Evolutionary conservation across 2,797 vertebrate genomes (phyloP).

Genomic region (Glossophaga mutica): DNA sequence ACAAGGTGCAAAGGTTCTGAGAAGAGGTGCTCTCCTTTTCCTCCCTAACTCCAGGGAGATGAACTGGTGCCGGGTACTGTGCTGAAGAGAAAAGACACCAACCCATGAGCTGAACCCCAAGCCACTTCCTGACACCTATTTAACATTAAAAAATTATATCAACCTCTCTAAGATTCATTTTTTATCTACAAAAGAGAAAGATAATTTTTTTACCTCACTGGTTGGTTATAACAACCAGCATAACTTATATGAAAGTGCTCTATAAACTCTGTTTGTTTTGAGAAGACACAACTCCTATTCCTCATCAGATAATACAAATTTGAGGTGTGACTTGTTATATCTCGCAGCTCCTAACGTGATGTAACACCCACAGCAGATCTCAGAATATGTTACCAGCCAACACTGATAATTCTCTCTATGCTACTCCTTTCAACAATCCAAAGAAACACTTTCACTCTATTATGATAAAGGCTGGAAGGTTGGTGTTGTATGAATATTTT

Average conservation of each 20-base stretch:
- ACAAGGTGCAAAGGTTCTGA: not conserved
- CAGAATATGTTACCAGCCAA: not conserved
- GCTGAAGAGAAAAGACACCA: not conserved
- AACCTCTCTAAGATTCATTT: not conserved
- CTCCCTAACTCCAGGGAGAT: not conserved
- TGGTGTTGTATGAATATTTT: not conserved
- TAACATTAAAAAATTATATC: not conserved
- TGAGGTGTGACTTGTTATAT: not conserved
- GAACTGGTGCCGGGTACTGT: rapidly evolving
- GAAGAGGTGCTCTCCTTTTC: not conserved
- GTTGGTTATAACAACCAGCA: not conserved
- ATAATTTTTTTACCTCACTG: not conserved
- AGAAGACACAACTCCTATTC: not conserved
- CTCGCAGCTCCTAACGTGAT: not conserved
- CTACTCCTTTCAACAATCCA: not conserved
- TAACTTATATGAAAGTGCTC: not conserved
- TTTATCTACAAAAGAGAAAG: not conserved
- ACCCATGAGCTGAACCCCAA: not conserved
- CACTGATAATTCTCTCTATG: not conserved
- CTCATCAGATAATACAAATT: not conserved
- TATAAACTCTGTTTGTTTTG: not conserved
- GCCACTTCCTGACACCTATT: not conserved
- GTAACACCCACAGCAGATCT: not conserved
- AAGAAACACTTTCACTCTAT: not conserved
- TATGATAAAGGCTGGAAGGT: not conserved